Base-by-base conservation (phyloP, 2,113 vertebrate species). In the Rhinolophus sinicus region DNA sequence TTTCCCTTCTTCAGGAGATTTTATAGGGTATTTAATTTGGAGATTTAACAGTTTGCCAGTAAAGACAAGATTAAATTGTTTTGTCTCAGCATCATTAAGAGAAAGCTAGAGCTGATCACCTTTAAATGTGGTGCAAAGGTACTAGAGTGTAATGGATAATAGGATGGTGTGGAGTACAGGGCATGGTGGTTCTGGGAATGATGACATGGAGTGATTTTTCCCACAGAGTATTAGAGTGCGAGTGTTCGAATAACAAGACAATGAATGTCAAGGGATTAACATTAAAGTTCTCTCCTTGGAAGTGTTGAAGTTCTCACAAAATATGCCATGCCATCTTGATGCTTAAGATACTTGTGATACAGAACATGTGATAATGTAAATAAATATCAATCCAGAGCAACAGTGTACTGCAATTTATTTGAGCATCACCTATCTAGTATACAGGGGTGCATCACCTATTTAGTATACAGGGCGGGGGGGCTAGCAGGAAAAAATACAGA, bases 361-460 rank as follows among this genome's bases (percentile, higher is more conserved):
- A 33, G 22, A 85, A 54, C 11, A 44, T 9, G n/a, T 10, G 13
- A 47, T 56, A 52, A 72, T n/a, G 6, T 35, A 93, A 54, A 16
- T 60, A 77, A 60, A 52, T 16, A 24, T 15, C 30, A 38, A 6
- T 28, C 40, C 80, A 33, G 16, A 73, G 26, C 33, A 50, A 52
- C 21, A 58, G 28, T 62, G 2, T 40, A 38, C 6, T 78, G 9
- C 1, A 5, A 0, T 35, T 10, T 65, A 90, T 70, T 50, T 50
- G 47, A 69, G 2, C 3, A 44, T 12, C 18, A 14, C 5, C 13
- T 24, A 26, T 44, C 67, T 70, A 94, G 9, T 26, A 3, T 56
- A 56, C 3, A 54, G 26, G 1, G 6, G n/a, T 4, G 2, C 2
- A 44, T 12, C 18, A 14, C 5, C 13, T 24, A 26, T 44, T 72